Evolutionary conservation across 2,797 vertebrate species (phyloP).

Genomic region (Hemibagrus guttatus): DNA sequence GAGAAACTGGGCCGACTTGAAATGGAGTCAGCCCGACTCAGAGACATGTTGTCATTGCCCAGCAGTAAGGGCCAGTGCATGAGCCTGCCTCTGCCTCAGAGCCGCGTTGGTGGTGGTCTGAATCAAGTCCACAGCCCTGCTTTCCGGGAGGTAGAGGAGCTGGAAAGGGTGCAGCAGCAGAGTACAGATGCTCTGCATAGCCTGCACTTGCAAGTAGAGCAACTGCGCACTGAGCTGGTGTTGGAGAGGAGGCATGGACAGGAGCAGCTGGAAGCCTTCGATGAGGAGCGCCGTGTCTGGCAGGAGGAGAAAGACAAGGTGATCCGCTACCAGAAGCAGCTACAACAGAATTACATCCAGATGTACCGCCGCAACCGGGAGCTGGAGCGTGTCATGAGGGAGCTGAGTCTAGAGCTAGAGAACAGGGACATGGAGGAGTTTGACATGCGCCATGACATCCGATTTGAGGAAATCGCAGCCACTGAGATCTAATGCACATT

Average conservation of each 20-base stretch:
- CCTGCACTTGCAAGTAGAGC: slow-evolving; percentile 85
- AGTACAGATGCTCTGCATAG: slow-evolving; percentile 73
- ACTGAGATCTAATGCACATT: slow-evolving; percentile 72
- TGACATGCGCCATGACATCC: slow-evolving; percentile 88
- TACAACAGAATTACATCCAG: slow-evolving; percentile 98
- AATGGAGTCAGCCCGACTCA: slow-evolving; percentile 80
- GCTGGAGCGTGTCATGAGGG: slow-evolving; percentile 90
- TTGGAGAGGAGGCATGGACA: slow-evolving; percentile 83
- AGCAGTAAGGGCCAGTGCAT: slow-evolving; percentile 68
- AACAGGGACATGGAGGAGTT: slow-evolving; percentile 83
- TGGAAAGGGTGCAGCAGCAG: slow-evolving; percentile 75
- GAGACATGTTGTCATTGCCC: slow-evolving; percentile 64
- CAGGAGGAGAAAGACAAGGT: slow-evolving; percentile 97
- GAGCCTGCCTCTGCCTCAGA: slow-evolving; percentile 67
- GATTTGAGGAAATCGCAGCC: slow-evolving; percentile 82
- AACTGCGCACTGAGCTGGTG: slow-evolving; percentile 84
- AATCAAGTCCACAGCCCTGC: slow-evolving; percentile 38
- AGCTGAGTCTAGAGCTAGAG: slow-evolving; percentile 91
- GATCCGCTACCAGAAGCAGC: slow-evolving; percentile 97
- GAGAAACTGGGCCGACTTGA: slow-evolving; percentile 88
- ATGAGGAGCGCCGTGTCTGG: slow-evolving; percentile 90
- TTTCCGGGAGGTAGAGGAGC: slow-evolving; percentile 63
- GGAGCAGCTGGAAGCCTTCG: slow-evolving; percentile 87
- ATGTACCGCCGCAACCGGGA: slow-evolving; percentile 96
- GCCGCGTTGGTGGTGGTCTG: slow-evolving; percentile 49